Base-by-base conservation (phyloP, 92 coral and sea anemone species). In the Parazoanthus atlanticus region DNA sequence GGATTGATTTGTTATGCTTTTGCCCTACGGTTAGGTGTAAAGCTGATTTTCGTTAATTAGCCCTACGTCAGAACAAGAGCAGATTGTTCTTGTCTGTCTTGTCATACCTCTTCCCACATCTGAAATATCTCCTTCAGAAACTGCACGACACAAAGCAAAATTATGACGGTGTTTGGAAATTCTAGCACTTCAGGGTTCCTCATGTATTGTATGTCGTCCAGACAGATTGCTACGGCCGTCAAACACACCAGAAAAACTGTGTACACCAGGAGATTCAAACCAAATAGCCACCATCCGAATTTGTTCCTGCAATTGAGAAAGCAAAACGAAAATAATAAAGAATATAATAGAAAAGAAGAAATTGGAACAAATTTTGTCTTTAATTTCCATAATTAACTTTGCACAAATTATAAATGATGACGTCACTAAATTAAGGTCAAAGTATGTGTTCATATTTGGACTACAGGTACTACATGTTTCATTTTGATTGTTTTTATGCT, bases 241-340 rank as follows among this genome's bases (percentile, higher is more conserved):
- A 89, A 25, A 76, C 91, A 82, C 5, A 31, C 65, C 38, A 89
- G 74, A 33, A 89, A 89, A 25, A 82, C 33, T 23, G 49, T 56
- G 74, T 89, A 89, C 64, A 83, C 29, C 21, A 83, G 26, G 31
- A 89, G 31, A 17, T 89, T 89, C 32, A 82, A 17, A 25, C 71
- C 2, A 46, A 89, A 89, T 17, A 89, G 9, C 88, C 91, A 89
- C 77, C 86, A 82, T 46, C 91, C 91, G 19, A 89, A 30, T 43
- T 78, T 73, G 64, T 30, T 84, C 91, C 91, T 88, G 88, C 66
- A 81, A 67, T 26, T 3, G 25, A 52, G 26, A 88, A 19, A 40
- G 31, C 21, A 32, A 32, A 47, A 46, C 8, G n/a, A n/a, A n/a
- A n/a, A n/a, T n/a, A n/a, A n/a, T n/a, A n/a, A n/a, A n/a, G n/a